These are phyloP conservation scores for Xanthorhoe spadicearia DNA, from an alignment of 2,888 invertebrate species.

Conservation along the genomic window DNA sequence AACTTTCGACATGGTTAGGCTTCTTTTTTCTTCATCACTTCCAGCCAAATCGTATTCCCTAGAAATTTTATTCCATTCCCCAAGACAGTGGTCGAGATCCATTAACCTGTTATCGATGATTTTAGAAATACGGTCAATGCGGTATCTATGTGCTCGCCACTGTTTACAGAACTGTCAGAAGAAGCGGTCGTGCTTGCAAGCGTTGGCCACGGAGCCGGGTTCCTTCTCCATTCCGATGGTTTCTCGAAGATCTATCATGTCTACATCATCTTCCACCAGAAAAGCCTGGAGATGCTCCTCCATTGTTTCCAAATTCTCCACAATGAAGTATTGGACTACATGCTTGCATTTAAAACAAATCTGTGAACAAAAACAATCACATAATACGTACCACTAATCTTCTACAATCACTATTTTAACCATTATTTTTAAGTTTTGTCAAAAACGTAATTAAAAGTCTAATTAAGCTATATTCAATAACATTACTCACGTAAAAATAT, in stretches of 20 bases:
- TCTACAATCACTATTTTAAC: too few species aligned
- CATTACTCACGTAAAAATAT: too few species aligned
- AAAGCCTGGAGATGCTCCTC: neutral
- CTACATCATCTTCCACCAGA: neutral
- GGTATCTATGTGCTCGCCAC: slow-evolving; percentile 1
- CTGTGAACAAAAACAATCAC: neutral
- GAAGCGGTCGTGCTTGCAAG: slow-evolving; percentile 3
- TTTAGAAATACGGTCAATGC: neutral
- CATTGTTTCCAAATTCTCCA: neutral
- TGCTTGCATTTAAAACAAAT: slow-evolving; percentile 5
- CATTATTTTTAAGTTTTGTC: too few species aligned
- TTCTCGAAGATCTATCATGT: neutral
- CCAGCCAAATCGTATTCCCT: neutral
- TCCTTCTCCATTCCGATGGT: neutral
- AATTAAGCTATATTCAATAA: too few species aligned
- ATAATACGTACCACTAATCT: too few species aligned
- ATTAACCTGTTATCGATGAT: slow-evolving; percentile 9
- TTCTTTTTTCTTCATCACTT: neutral
- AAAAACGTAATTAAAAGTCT: too few species aligned
- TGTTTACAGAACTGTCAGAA: slow-evolving; percentile 3
- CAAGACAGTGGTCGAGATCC: slow-evolving; percentile 7
- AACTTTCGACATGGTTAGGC: neutral
- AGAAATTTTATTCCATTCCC: slow-evolving; percentile 5
- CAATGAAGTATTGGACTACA: slow-evolving; percentile 5
- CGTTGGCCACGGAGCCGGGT: neutral